Percentiles rank a stretch among this genome's conserved stretches.
Conservation (phyloP, 2,113 vertebrate genomes). For the Psophia crepitans region DNA sequence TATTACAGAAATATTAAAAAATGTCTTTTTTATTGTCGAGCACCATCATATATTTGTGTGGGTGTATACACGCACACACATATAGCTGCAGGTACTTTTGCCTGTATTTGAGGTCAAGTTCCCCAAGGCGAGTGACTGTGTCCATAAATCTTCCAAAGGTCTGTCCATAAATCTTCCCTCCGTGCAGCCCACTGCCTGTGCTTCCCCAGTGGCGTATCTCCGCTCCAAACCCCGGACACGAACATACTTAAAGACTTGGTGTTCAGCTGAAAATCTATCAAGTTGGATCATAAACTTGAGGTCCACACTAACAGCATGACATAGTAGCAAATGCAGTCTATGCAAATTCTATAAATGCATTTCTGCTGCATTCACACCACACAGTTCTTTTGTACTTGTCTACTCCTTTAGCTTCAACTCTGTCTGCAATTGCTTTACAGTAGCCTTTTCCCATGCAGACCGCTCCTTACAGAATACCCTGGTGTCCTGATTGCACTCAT, state of each 20-base stretch:
- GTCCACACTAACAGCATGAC: neutral
- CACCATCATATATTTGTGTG: neutral
- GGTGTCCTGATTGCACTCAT: neutral
- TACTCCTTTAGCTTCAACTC: neutral
- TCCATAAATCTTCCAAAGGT: neutral
- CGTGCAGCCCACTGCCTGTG: neutral
- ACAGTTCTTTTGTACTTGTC: neutral
- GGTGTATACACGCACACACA: accelerated
- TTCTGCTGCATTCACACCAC: neutral
- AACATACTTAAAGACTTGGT: neutral
- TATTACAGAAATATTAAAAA: neutral
- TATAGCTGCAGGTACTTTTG: neutral
- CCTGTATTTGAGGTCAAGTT: neutral
- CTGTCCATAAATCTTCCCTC: neutral
- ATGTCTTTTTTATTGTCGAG: accelerated
- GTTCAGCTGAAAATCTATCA: neutral
- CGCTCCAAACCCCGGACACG: neutral
- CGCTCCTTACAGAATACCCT: neutral
- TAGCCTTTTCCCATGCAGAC: neutral
- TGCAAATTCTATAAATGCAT: accelerated
- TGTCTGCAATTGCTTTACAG: neutral
- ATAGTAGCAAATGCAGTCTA: neutral
- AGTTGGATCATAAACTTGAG: neutral
- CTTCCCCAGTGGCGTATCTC: neutral
- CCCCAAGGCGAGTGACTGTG: too few relatives aligned